Evolutionary conservation across 2,113 vertebrate genomes (phyloP), one percentile per base, ranked within the genome.

Genomic region (Nettapus auritus): DNA sequence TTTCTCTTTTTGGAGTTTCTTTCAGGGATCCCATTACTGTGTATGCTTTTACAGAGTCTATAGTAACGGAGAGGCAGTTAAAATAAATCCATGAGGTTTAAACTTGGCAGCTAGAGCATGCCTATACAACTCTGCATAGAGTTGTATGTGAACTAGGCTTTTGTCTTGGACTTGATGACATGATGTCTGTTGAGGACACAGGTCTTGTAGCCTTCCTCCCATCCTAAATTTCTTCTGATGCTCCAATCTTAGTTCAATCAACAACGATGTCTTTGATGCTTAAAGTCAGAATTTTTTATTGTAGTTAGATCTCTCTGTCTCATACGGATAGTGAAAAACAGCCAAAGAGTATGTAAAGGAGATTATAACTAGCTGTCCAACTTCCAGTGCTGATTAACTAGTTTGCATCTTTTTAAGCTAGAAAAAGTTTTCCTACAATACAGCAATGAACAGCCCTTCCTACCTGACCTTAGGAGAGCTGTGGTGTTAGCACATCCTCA

Each of bases 61-160:
- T 46, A 66, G 36, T 55, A 82, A 77, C 2, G 9, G 53, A 60
- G 38, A 93, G 50, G 28, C 79, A 70, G 50, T 85, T 88, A 75
- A 94, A 94, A 80, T 66, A 93, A 94, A 90, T 63, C 68, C 68
- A 82, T 78, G 46, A 33, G 21, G 56, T 95, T 89, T 88, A 29
- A 87, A 91, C 9, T 56, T 85, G 56, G 80, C 50, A 91, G 60
- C 33, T 94, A 55, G 29, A 52, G 6, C 7, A 8, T 28, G 18
- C 42, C 76, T 83, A 9, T 68, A 33, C 56, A 78, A 71, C 46
- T 21, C 46, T 48, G 20, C 22, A 22, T 48, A 81, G 48, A 38
- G 12, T 28, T 71, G 14, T 34, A 44, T 48, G 48, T 81, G 33
- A 76, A 25, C 12, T 16, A 34, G 12, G 38, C 48, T 64, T 86